A percentile compares a stretch with the other conserved stretches of the same genome.
Evolutionary conservation across 2,797 vertebrate species (phyloP).

Genomic region (Myiotriccus ornatus): DNA sequence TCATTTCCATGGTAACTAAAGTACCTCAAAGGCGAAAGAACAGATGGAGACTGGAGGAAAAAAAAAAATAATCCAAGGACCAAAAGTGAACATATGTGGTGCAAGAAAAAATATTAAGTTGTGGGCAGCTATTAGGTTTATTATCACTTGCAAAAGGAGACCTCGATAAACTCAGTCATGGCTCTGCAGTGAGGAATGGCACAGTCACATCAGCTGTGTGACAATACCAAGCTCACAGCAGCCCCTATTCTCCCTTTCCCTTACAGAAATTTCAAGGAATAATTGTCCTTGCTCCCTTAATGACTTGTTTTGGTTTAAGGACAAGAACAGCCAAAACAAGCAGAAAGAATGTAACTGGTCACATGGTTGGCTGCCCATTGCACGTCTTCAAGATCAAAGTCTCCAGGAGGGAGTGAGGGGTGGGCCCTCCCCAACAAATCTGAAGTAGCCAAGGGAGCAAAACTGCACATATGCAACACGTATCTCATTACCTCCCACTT

Average conservation of each 20-base stretch:
- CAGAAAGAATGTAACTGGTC: not conserved
- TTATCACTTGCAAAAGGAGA: conserved; percentile 43
- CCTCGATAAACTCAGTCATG: conserved; percentile 30
- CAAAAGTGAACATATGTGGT: conserved; percentile 60
- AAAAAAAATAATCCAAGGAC: conserved; percentile 42
- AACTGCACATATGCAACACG: not conserved
- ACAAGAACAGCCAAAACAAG: not conserved
- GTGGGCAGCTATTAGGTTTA: conserved; percentile 57
- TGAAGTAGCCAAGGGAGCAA: not conserved
- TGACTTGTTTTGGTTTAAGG: conserved; percentile 4
- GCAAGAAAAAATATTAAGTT: conserved; percentile 62
- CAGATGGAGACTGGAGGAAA: conserved; percentile 54
- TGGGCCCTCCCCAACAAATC: not conserved
- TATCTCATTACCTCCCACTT: not conserved
- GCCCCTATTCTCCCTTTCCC: not conserved
- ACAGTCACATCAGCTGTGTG: not conserved
- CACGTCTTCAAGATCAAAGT: not conserved
- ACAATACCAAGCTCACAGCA: not conserved
- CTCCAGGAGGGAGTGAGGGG: not conserved
- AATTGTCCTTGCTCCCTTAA: not conserved
- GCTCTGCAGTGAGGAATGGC: not conserved
- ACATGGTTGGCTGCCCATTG: not conserved
- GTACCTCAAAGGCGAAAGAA: conserved; percentile 63
- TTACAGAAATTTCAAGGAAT: not conserved
- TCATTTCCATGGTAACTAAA: conserved; percentile 67